Percentiles rank a stretch among this genome's conserved stretches.
Evolutionary conservation across 2,797 vertebrate genomes (phyloP).

Genomic region (Lepus oiostolus): DNA sequence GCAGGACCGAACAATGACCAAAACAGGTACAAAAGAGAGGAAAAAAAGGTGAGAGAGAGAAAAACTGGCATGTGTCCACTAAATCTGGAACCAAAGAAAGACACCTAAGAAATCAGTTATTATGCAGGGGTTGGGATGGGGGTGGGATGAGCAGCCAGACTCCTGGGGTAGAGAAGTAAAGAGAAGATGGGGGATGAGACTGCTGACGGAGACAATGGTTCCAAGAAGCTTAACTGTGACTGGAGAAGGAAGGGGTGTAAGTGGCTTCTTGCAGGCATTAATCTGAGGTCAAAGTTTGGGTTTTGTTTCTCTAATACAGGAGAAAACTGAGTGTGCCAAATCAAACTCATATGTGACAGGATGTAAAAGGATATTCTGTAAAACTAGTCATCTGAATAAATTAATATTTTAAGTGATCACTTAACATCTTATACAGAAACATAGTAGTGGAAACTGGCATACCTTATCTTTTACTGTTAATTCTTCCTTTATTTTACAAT

Average conservation of each 20-base stretch:
- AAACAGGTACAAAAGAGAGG: background rate
- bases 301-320: background rate
- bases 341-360: background rate
- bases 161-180: background rate
- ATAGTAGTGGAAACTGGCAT: background rate
- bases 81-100: background rate
- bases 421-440: background rate
- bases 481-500: conserved; percentile 14
- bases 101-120: background rate
- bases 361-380: background rate
- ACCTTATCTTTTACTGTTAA: background rate
- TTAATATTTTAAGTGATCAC: conserved; percentile 5
- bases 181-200: background rate
- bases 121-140: too few relatives aligned
- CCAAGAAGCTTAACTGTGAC: background rate
- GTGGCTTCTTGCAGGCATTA: too few relatives aligned
- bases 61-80: background rate
- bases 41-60: too few relatives aligned
- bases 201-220: background rate
- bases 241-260: background rate
- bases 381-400: conserved; percentile 24
- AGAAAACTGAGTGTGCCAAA: background rate
- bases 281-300: background rate
- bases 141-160: background rate
- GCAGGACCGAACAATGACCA: background rate